phyloP scores from a whole-genome alignment of 2,888 invertebrate genomes.

The Amblyjoppa fuscipennis region DNA sequence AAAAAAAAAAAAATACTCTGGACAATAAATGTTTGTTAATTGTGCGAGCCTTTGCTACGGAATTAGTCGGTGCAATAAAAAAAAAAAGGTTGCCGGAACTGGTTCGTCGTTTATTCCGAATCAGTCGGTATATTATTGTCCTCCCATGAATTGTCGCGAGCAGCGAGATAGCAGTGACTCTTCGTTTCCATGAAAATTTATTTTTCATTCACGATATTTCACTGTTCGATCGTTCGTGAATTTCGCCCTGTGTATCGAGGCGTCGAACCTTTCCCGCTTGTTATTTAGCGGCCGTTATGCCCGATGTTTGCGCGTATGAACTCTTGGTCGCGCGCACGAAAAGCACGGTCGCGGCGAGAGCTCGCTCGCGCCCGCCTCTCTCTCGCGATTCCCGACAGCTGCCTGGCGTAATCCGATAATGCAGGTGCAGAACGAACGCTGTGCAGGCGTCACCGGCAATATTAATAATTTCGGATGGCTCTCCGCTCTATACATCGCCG shows the following conservation, averaged over 20 bases:
- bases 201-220: no score
- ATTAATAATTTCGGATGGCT: slow-evolving; percentile 70
- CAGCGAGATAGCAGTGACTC: no score
- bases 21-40: no score
- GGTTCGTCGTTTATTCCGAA: no score
- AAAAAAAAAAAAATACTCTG: no score
- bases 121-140: no score
- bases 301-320: slow-evolving; percentile 44
- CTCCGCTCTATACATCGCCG: slow-evolving; percentile 20
- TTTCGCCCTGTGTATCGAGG: slow-evolving; percentile 23
- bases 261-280: slow-evolving; percentile 12
- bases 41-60: no score
- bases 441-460: slow-evolving; percentile 71
- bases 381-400: slow-evolving; percentile 72
- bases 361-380: not conserved
- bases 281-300: slow-evolving; percentile 29
- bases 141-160: no score
- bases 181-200: no score
- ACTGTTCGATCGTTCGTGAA: slow-evolving; percentile 7
- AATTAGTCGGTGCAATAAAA: no score
- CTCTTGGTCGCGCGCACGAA: slow-evolving; percentile 31
- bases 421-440: slow-evolving; percentile 75
- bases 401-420: slow-evolving; percentile 78
- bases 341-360: slow-evolving; percentile 37
- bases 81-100: not conserved